Conservation (phyloP, 2,888 invertebrate genomes). For the Ctenicera cuprea region DNA sequence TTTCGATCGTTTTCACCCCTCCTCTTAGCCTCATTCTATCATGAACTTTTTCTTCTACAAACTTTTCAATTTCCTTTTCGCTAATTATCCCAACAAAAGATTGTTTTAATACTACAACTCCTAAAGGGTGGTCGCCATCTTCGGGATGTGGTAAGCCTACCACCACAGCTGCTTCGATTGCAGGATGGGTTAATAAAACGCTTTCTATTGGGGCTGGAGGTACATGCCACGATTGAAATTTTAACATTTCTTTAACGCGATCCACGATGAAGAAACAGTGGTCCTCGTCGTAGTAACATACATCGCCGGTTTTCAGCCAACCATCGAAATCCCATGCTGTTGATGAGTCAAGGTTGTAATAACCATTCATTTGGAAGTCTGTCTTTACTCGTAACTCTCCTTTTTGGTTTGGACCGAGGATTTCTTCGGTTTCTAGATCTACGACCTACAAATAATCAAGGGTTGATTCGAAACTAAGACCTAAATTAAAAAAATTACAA, state of each 20-base stretch:
- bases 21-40: conserved; percentile 43
- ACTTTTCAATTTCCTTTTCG: conserved; percentile 55
- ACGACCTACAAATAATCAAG: conserved; percentile 70
- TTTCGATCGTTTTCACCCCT: conserved; percentile 43
- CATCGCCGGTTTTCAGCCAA: conserved; percentile 75
- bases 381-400: conserved; percentile 75
- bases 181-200: conserved; percentile 56
- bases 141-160: conserved; percentile 58
- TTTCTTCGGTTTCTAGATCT: conserved; percentile 71
- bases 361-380: conserved; percentile 68
- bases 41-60: conserved; percentile 39
- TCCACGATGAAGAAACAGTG: conserved; percentile 73
- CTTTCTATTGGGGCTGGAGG: conserved; percentile 57
- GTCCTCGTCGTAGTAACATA: conserved; percentile 74
- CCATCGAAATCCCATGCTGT: conserved; percentile 69
- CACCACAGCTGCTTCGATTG: conserved; percentile 55
- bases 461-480: not conserved
- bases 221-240: conserved; percentile 57
- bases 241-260: conserved; percentile 73
- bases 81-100: conserved; percentile 59
- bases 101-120: conserved; percentile 36
- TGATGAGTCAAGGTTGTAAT: conserved; percentile 71
- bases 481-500: conserved; percentile 8
- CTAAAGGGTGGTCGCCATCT: conserved; percentile 61
- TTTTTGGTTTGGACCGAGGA: conserved; percentile 71